A percentile compares a stretch with the other conserved stretches of the same genome.
Evolutionary conservation across 2,888 invertebrate genomes (phyloP).

Genomic region (Sipha maydis): DNA sequence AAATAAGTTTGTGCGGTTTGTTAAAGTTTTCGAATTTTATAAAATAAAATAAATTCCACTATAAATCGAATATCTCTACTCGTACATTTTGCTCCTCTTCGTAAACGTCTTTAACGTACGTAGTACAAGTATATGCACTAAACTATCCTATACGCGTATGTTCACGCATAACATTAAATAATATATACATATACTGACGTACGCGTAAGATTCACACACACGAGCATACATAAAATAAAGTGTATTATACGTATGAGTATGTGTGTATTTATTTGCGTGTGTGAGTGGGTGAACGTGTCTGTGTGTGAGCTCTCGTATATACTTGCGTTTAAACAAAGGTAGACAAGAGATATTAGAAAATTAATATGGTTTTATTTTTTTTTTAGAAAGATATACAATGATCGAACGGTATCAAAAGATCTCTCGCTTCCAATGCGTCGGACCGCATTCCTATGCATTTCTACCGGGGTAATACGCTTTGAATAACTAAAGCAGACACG

Average conservation of each 20-base stretch:
- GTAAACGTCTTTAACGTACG: background rate
- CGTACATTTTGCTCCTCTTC: background rate
- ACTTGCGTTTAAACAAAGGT: constrained; percentile 44
- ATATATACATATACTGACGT: background rate
- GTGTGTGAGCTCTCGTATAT: background rate
- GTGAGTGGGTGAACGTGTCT: background rate
- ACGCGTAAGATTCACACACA: background rate
- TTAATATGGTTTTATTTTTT: constrained; percentile 29
- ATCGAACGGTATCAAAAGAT: constrained; percentile 48
- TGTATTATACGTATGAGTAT: background rate
- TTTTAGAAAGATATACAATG: constrained; percentile 24
- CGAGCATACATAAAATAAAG: background rate
- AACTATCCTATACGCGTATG: background rate
- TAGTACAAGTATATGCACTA: background rate
- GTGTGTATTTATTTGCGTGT: background rate
- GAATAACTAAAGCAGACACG: constrained; percentile 39
- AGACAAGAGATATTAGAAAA: constrained; percentile 53
- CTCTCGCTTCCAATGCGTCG: constrained; percentile 28
- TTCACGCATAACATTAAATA: background rate
- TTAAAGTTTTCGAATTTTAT: background rate
- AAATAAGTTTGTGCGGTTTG: background rate
- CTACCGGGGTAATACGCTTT: constrained; percentile 34
- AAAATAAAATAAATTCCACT: background rate
- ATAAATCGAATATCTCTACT: background rate
- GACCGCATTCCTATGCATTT: constrained; percentile 50